Evolutionary conservation across 1,140 invertebrate genomes (phyloP), one percentile per base, ranked within the genome.

Genomic region (Bombus vancouverensis): DNA sequence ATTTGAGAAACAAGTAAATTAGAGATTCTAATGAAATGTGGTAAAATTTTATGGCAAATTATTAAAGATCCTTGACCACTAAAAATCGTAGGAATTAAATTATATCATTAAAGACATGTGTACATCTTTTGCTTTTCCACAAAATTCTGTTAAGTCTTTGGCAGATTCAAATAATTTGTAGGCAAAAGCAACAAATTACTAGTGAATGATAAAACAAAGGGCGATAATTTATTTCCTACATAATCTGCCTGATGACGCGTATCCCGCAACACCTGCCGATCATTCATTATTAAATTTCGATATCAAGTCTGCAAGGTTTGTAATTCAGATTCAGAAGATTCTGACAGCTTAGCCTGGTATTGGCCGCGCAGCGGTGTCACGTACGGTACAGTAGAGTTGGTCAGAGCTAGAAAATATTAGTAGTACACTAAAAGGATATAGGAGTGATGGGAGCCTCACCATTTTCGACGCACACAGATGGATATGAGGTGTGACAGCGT

Each of bases 381-480:
- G 91, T 92, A 88, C 91, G 87, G 91, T 94, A 93, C 92, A 92
- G 92, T 93, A 92, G 92, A 93, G 92, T 94, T 91, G 92, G 85
- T 94, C 93, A 94, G 90, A 94, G 94, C 94, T 95, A 95, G 91
- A 95, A 95, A 94, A 94, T 94, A 94, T 94, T 94, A 93, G 91
- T 90, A 90, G 90, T 94, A 95, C 92, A 93, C 92, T 94, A 94
- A 94, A 93, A 94, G 92, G 92, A 93, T 92, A 94, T 93, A 94
- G 93, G 94, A 95, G 90, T 95, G 92, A 93, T 94, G 93, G 92
- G 94, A 94, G 90, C 93, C 95, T 95, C 95, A 95, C 94, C 94
- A 95, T 95, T 95, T 95, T 94, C 91, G 93, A 94, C 93, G 94
- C 93, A 94, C 93, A 95, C 93, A 94, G 94, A 94, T 94, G 94